Conservation (phyloP, 2,797 vertebrate genomes). For the Micropoecilia bifurca region DNA sequence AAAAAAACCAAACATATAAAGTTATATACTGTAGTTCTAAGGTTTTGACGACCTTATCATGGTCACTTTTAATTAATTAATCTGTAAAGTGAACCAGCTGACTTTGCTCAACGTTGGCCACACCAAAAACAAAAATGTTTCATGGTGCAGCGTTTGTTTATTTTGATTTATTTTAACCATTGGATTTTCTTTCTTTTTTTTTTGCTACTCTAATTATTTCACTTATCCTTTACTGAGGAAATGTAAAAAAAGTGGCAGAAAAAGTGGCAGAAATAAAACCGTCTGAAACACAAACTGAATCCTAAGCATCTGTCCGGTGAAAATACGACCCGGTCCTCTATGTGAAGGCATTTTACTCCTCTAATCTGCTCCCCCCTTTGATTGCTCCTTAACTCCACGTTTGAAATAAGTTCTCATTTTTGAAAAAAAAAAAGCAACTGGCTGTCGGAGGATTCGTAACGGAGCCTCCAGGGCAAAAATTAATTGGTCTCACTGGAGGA, state of each 20-base stretch:
- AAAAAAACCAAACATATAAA: too few relatives aligned
- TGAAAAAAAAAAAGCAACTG: background rate
- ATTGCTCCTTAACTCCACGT: background rate
- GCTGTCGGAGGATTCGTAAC: background rate
- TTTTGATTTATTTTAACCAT: background rate
- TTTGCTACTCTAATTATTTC: background rate
- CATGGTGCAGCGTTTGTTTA: background rate
- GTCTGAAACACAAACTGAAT: background rate
- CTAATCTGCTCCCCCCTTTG: background rate
- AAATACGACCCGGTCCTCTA: background rate
- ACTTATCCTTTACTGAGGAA: background rate
- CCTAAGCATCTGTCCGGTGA: background rate
- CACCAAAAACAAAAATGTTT: background rate
- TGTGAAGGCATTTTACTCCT: background rate
- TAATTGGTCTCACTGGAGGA: background rate
- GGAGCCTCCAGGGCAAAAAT: background rate
- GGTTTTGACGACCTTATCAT: too few relatives aligned
- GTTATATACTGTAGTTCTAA: too few relatives aligned
- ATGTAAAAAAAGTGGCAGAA: too few relatives aligned
- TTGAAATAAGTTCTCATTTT: background rate
- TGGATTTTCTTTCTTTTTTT: background rate
- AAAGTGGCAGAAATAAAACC: background rate
- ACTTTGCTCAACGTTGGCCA: background rate
- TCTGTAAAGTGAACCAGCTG: background rate
- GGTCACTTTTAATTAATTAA: background rate